Evolutionary conservation across 2,113 vertebrate genomes (phyloP).

Genomic region (Petromus typicus): DNA sequence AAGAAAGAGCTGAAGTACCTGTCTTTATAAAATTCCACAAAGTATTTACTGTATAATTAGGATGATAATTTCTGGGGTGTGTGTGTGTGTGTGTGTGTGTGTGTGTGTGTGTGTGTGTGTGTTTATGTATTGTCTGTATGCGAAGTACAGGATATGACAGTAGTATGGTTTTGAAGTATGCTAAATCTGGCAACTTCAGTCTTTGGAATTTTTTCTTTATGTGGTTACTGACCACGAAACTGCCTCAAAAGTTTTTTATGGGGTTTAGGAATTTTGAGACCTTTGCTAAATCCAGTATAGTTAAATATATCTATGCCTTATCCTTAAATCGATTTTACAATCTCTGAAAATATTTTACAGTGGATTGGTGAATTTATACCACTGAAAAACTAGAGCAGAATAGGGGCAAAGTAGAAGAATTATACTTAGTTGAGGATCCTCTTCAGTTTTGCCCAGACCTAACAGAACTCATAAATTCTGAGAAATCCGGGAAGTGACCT

Average conservation of each 20-base stretch:
- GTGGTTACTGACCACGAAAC: not conserved
- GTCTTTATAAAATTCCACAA: not conserved
- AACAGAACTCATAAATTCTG: not conserved
- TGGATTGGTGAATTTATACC: not conserved
- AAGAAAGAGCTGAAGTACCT: not conserved
- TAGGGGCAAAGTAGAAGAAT: not conserved
- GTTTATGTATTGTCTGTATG: not conserved
- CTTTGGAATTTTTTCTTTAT: not conserved
- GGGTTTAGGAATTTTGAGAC: not conserved
- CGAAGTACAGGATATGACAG: not conserved
- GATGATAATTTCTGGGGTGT: not conserved
- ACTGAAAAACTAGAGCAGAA: not conserved
- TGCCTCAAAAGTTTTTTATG: not conserved
- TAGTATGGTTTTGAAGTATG: not conserved
- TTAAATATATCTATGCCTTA: not conserved
- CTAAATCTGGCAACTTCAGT: not conserved
- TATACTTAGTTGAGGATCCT: not conserved
- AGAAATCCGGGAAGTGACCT: not conserved
- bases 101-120: not conserved
- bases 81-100: not conserved
- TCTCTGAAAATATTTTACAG: not conserved
- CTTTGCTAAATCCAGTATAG: not conserved
- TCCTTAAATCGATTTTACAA: not conserved
- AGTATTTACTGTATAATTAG: not conserved
- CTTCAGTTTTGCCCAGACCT: not conserved